These are phyloP conservation scores for Chironomus striatipennis DNA, from an alignment of 1,140 invertebrate species.

Conservation along the genomic window DNA sequence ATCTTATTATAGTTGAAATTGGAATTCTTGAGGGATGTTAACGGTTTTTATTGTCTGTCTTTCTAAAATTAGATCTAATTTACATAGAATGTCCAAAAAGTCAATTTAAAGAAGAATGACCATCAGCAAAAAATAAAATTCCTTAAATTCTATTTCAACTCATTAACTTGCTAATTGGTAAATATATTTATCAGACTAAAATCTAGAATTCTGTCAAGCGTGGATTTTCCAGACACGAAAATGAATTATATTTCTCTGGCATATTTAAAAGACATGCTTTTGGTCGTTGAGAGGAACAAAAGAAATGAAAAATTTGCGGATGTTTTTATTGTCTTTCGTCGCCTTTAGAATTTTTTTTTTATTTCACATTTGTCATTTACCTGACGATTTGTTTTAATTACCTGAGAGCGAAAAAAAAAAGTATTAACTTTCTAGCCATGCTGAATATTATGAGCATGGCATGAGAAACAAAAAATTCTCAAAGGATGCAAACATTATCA, in stretches of 20 bases:
- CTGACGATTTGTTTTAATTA: background rate
- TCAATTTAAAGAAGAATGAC: background rate
- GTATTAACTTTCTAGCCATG: too few relatives aligned
- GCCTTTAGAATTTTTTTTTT: background rate
- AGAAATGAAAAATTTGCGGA: background rate
- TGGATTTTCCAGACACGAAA: background rate
- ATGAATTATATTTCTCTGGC: background rate
- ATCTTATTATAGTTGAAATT: background rate
- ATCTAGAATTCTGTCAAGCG: background rate
- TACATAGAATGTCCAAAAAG: background rate
- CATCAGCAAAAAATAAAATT: background rate
- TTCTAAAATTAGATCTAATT: background rate
- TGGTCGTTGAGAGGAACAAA: too few relatives aligned
- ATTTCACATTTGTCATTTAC: background rate
- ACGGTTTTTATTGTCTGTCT: background rate
- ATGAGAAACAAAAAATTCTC: too few relatives aligned
- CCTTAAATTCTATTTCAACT: background rate
- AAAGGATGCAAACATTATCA: too few relatives aligned
- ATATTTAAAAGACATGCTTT: background rate
- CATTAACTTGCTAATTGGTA: background rate
- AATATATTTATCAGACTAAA: too few relatives aligned
- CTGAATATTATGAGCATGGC: too few relatives aligned
- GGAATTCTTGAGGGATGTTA: background rate
- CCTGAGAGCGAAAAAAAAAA: background rate
- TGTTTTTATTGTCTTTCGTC: slow-evolving; percentile 14